Evolutionary conservation across 64 coral and sea anemone genomes (phyloP), one percentile per base, ranked within the genome.

Genomic region (Acropora tenuis): DNA sequence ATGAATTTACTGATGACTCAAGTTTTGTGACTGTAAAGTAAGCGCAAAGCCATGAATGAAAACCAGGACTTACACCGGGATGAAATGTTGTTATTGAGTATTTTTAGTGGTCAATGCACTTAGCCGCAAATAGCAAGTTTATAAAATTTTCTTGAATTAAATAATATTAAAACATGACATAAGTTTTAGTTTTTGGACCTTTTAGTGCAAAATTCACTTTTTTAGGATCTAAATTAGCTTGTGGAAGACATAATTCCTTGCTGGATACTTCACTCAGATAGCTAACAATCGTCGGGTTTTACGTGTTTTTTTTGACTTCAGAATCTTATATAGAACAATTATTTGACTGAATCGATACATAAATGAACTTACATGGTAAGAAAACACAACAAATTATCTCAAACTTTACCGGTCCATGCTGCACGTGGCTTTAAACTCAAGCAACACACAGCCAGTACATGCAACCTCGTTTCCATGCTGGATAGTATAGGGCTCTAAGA

Each of bases 381-480:
- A 19, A 73, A 73, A 30, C 30, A 73, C 69, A 73, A 73, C 2
- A 73, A 73, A 73, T 20, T 41, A 18, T 73, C 18, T 73, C 78
- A 10, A 53, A 55, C 49, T 80, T 55, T 57, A 12, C 40, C 30
- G 30, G 40, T n/a, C 50, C 78, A 80, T 80, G n/a, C 78, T 58
- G 17, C 78, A 80, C 78, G 78, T 80, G 78, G 78, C 47, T 53
- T 40, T 10, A 59, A 80, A 80, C 15, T 80, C 78, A 6, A 57
- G 48, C 78, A 55, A 58, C 15, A 80, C 49, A 80, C 50, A 80
- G 78, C 5, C 78, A 59, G 78, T 80, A 57, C 78, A 84, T 84
- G 58, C 59, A 66, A 48, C 82, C 82, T 69, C 41, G 61, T 84
- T 84, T 71, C 82, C 82, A 86, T 71, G 82, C 82, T 48, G 7